Base-by-base conservation (phyloP, 1,140 invertebrate genomes). In the Orius laevigatus region DNA sequence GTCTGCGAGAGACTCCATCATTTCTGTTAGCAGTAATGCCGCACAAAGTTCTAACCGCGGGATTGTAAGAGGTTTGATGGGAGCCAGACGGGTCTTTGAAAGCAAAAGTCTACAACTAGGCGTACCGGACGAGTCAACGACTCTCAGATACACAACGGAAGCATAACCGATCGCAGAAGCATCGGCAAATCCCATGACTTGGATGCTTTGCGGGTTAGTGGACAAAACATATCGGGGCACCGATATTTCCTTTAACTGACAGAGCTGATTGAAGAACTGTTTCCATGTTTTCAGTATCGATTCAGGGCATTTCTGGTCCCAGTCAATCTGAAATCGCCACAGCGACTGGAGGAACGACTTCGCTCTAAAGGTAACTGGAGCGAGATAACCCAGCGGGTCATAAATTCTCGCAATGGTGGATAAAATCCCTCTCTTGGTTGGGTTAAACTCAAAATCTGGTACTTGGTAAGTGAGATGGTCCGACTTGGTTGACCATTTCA, bases 41-140 rank as follows among this genome's bases (percentile, higher is more conserved):
- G 51, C 61, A 49, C 54, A 59, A 8, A 65, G 45, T 53, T 65
- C 64, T 9, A 66, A 49, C 20, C 60, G 46, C 5, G 60, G 63
- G 10, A 67, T 49, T 5, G 60, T 56, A 5, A 59, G 39, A 33
- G 44, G 35, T 55, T 66, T 63, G 9, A 65, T 19, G 6, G 65
- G 64, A 11, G 65, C 62, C 5, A 68, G 62, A 43, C 53, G 58
- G 5, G 60, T 57, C 56, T 66, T 67, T 0, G 61, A 58, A 42
- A 57, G 57, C 33, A 68, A 35, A 12, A 66, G 47, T 25, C 10
- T 19, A 16, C 43, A 14, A 4, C 3, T 8, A n/a, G n/a, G 34
- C 2, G 8, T 1, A 10, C 25, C 14, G 5, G 19, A 4, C 6
- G 14, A 11, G 15, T 14, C 2, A n/a, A 6, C 19, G n/a, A 43